Percentiles rank a stretch among this genome's conserved stretches.
Conservation (phyloP, 1,140 invertebrate species). For the Epicauta chinensis region DNA sequence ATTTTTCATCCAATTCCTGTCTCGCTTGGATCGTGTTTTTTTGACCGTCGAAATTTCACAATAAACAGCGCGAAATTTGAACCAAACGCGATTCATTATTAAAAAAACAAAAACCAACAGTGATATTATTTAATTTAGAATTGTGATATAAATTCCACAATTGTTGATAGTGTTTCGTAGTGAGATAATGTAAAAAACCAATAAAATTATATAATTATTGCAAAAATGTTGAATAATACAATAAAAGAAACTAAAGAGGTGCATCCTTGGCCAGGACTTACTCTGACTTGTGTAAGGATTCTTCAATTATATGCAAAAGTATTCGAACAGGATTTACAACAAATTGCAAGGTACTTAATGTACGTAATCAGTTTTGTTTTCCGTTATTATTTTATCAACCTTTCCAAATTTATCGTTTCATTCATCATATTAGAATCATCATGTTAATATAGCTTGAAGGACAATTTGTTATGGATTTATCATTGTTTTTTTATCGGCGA, state of each 20-base stretch:
- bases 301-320: conserved; percentile 77
- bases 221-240: conserved; percentile 18
- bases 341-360: conserved; percentile 12
- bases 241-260: conserved; percentile 20
- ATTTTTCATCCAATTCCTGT: conserved; percentile 16
- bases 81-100: no score
- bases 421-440: no score
- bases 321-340: conserved; percentile 55
- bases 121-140: no score
- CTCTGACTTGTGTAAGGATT: conserved; percentile 70
- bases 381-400: background rate
- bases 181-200: background rate
- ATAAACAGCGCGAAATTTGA: conserved; percentile 21
- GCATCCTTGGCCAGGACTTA: conserved; percentile 66
- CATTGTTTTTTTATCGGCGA: no score
- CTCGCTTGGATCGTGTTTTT: conserved; percentile 6
- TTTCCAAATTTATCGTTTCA: background rate
- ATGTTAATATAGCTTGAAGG: no score
- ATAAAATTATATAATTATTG: background rate
- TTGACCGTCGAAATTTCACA: background rate
- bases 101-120: no score
- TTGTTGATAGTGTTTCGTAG: background rate
- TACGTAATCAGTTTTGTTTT: conserved; percentile 4
- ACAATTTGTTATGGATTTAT: no score
- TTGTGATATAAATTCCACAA: no score